Conservation (phyloP, 2,888 invertebrate genomes). For the Cryptocephalus primarius region DNA sequence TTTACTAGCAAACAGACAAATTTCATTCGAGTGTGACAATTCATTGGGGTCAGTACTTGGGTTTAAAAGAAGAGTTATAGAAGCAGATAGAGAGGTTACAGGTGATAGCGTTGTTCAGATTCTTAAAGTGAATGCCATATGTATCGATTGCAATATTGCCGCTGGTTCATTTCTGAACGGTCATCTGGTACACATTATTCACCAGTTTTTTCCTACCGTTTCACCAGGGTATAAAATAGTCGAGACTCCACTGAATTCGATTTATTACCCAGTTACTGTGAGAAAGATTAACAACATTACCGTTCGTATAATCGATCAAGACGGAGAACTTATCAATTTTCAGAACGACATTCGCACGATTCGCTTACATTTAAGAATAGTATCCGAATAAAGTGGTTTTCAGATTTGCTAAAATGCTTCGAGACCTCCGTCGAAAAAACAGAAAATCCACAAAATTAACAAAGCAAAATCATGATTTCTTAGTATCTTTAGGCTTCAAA, state of each 20-base stretch:
- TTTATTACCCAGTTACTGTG: slow-evolving; percentile 26
- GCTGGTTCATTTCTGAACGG: slow-evolving; percentile 5
- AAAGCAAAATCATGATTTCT: background rate
- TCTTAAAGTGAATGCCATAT: background rate
- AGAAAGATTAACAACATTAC: slow-evolving; percentile 18
- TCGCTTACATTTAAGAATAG: slow-evolving; percentile 8
- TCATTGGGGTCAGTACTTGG: background rate
- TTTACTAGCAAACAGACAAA: background rate
- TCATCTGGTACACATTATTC: slow-evolving; percentile 16
- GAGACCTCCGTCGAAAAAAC: background rate
- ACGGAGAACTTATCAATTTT: slow-evolving; percentile 24
- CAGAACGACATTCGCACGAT: slow-evolving; percentile 23
- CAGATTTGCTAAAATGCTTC: background rate
- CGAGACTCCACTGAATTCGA: slow-evolving; percentile 24
- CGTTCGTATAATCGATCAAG: slow-evolving; percentile 24
- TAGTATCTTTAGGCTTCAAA: slow-evolving; percentile 1
- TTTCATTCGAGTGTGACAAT: slow-evolving; percentile 2
- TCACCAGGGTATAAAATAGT: slow-evolving; percentile 27
- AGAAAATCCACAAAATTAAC: background rate
- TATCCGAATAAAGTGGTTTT: slow-evolving; percentile 1
- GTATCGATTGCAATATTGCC: slow-evolving; percentile 7
- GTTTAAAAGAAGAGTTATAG: background rate
- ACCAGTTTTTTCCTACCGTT: slow-evolving; percentile 15
- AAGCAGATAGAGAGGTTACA: background rate
- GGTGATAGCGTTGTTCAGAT: background rate